phyloP scores from a whole-genome alignment of 35 echinoderm and acorn worm genomes.

The Stichopus chloronotus region DNA sequence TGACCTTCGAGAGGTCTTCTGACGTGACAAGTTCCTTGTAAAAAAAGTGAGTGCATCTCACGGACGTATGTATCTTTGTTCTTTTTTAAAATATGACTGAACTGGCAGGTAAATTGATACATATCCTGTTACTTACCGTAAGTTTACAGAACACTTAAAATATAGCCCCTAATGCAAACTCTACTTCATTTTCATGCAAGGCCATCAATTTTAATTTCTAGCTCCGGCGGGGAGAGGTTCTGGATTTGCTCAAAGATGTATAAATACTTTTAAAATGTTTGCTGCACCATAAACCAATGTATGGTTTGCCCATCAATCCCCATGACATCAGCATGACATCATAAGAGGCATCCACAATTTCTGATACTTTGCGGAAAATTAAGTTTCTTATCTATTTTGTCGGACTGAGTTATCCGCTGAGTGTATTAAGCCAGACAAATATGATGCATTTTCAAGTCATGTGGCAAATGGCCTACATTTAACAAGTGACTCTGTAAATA shows the following conservation, averaged over 20 bases:
- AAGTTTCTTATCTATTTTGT: slow-evolving; percentile 34
- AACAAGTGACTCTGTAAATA: slow-evolving; percentile 45
- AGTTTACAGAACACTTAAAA: slow-evolving; percentile 65
- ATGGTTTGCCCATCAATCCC: slow-evolving; percentile 54
- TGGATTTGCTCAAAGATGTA: slow-evolving; percentile 52
- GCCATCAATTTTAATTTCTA: slow-evolving; percentile 58
- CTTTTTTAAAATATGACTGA: slow-evolving; percentile 40
- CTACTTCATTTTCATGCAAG: slow-evolving; percentile 28
- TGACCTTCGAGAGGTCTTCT: neutral
- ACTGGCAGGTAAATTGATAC: slow-evolving; percentile 51
- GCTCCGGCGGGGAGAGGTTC: neutral
- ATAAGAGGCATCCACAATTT: slow-evolving; percentile 43
- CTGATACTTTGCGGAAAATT: slow-evolving; percentile 25
- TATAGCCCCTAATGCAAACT: slow-evolving; percentile 62
- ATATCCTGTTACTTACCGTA: slow-evolving; percentile 51
- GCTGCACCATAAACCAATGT: slow-evolving; percentile 55
- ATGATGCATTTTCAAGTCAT: slow-evolving; percentile 54
- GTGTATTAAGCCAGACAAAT: slow-evolving; percentile 50
- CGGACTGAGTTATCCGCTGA: slow-evolving; percentile 42
- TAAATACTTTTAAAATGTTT: slow-evolving; percentile 64
- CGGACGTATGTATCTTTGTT: neutral
- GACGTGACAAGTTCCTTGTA: neutral
- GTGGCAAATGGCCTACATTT: slow-evolving; percentile 25
- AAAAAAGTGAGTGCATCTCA: neutral
- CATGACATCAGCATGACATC: slow-evolving; percentile 58